Percentiles rank a stretch among this genome's conserved stretches.
Evolutionary conservation across 2,113 vertebrate species (phyloP).

Genomic region (Serilophus lunatus): DNA sequence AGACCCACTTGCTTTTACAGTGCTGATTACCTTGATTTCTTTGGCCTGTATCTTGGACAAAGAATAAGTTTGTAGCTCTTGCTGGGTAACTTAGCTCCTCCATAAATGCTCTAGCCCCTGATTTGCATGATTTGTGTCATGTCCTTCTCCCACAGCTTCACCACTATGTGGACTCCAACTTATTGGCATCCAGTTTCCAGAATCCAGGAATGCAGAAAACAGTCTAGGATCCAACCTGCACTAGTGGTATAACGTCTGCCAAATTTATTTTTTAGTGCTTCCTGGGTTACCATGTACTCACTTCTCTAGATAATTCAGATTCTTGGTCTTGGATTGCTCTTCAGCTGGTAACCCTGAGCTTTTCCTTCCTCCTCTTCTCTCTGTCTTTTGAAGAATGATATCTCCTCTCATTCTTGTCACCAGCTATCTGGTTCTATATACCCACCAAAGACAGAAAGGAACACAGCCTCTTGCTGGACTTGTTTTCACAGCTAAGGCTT

Average conservation of each 20-base stretch:
- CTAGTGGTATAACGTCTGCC: not conserved
- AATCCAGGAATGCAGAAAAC: not conserved
- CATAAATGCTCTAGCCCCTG: not conserved
- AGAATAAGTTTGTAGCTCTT: not conserved
- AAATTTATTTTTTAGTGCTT: not conserved
- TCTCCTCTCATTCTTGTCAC: not conserved
- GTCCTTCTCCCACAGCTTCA: not conserved
- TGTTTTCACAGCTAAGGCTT: not conserved
- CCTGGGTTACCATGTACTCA: not conserved
- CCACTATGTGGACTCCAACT: not conserved
- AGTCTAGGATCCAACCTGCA: not conserved
- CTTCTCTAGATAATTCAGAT: not conserved
- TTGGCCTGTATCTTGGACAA: not conserved
- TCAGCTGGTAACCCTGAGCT: not conserved
- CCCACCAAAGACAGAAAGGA: not conserved
- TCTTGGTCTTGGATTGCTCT: not conserved
- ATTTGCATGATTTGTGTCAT: not conserved
- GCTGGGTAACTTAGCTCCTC: not conserved
- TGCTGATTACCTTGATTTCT: not conserved
- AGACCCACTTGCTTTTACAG: not conserved
- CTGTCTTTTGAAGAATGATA: not conserved
- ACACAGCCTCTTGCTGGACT: not conserved
- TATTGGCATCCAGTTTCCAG: not conserved
- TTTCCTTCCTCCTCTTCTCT: not conserved
- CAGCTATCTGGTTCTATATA: not conserved